Conservation (phyloP, 1,140 invertebrate species). For the Triops cancriformis region DNA sequence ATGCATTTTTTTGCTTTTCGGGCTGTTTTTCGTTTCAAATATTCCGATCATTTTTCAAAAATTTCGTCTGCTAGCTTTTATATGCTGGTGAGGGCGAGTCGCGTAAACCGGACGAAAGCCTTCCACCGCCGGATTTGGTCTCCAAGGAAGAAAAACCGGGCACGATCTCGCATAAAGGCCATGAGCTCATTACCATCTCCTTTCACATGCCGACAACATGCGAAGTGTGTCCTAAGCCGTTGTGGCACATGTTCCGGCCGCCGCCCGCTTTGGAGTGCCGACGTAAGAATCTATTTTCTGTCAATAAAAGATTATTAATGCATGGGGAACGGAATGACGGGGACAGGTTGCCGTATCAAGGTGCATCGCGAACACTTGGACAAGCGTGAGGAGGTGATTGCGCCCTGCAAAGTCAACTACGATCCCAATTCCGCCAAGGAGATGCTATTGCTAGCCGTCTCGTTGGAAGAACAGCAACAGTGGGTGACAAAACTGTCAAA, state of each 20-base stretch:
- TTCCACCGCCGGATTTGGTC: slow-evolving; percentile 39
- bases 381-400: slow-evolving; percentile 64
- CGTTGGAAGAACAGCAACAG: slow-evolving; percentile 76
- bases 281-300: slow-evolving; percentile 44
- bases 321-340: slow-evolving; percentile 15
- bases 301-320: slow-evolving; percentile 15
- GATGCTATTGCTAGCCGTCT: slow-evolving; percentile 72
- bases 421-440: slow-evolving; percentile 89
- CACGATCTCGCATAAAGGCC: slow-evolving; percentile 80
- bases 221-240: slow-evolving; percentile 90
- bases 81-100: slow-evolving; percentile 91
- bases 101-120: slow-evolving; percentile 65
- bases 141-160: slow-evolving; percentile 57
- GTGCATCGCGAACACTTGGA: slow-evolving; percentile 90
- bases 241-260: slow-evolving; percentile 95
- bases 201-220: slow-evolving; percentile 97
- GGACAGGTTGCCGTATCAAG: slow-evolving; percentile 87
- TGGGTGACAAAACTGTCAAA: slow-evolving; percentile 86
- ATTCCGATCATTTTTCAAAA: slow-evolving; percentile 22
- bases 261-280: slow-evolving; percentile 93
- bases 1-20: not conserved
- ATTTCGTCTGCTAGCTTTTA: slow-evolving; percentile 50
- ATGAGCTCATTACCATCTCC: slow-evolving; percentile 91
- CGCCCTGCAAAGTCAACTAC: slow-evolving; percentile 85
- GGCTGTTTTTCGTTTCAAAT: not conserved